phyloP scores from a whole-genome alignment of 2,888 invertebrate species.

The Agrochola lota region DNA sequence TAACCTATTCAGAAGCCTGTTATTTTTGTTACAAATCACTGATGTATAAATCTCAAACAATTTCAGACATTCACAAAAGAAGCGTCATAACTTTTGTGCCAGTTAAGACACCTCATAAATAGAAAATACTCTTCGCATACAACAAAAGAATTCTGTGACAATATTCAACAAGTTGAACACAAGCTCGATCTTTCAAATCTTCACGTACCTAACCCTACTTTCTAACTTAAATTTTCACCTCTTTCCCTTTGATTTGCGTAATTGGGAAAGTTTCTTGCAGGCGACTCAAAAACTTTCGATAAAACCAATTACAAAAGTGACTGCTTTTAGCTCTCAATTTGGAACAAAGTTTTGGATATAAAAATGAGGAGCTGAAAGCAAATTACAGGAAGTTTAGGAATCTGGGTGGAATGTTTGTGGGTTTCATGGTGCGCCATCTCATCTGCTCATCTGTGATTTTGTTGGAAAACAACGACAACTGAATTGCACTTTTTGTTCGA shows the following conservation, averaged over 20 bases:
- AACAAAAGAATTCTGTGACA: constrained; percentile 41
- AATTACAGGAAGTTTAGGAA: constrained; percentile 26
- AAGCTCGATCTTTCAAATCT: constrained; percentile 50
- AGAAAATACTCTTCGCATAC: constrained; percentile 29
- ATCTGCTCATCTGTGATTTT: constrained; percentile 11
- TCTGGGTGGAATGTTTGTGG: constrained; percentile 3
- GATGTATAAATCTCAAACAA: constrained; percentile 6
- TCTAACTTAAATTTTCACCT: constrained; percentile 58
- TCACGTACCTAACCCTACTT: constrained; percentile 30
- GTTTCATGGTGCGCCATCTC: background rate
- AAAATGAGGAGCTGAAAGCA: constrained; percentile 33
- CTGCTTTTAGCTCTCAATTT: constrained; percentile 47
- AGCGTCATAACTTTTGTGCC: background rate
- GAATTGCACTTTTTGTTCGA: constrained; percentile 23
- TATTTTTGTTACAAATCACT: constrained; percentile 29
- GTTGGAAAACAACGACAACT: constrained; percentile 20
- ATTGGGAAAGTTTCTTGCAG: constrained; percentile 66
- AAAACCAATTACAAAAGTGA: constrained; percentile 63
- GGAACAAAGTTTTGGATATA: constrained; percentile 38
- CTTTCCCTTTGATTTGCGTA: constrained; percentile 62
- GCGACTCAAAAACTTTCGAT: constrained; percentile 55
- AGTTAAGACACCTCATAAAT: constrained; percentile 6
- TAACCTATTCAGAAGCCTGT: background rate
- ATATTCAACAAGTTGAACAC: constrained; percentile 60
- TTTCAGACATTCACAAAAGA: constrained; percentile 12